phyloP scores from a whole-genome alignment of 2,113 vertebrate genomes.

The Pseudorhombus dupliciocellatus region DNA sequence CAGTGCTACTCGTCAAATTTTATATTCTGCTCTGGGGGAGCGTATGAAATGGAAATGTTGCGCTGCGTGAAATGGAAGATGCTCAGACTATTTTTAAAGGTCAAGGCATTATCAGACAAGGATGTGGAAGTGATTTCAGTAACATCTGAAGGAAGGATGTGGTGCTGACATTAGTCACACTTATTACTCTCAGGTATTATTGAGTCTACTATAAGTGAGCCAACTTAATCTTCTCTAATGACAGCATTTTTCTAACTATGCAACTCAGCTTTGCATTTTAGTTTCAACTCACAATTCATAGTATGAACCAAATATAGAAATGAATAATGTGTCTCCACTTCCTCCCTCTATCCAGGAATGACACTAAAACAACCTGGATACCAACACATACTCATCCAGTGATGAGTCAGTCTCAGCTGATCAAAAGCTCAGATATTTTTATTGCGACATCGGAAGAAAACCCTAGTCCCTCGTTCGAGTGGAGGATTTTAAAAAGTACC shows the following conservation, averaged over 20 bases:
- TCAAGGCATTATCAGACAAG: neutral
- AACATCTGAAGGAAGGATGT: neutral
- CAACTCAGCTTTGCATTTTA: neutral
- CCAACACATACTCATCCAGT: too few relatives aligned
- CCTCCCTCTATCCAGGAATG: too few relatives aligned
- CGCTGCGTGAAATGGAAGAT: conserved; percentile 8
- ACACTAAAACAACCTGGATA: too few relatives aligned
- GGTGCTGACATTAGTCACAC: neutral
- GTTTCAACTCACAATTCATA: too few relatives aligned
- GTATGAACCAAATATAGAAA: neutral
- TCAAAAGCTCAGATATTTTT: too few relatives aligned
- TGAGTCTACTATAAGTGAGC: neutral
- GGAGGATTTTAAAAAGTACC: conserved; percentile 26
- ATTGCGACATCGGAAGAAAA: conserved; percentile 7
- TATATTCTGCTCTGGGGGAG: conserved; percentile 29
- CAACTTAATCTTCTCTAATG: neutral
- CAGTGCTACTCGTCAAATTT: conserved; percentile 34
- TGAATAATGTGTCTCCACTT: neutral
- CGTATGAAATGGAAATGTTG: conserved; percentile 25
- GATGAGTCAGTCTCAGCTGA: too few relatives aligned
- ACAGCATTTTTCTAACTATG: neutral
- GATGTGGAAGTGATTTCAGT: neutral
- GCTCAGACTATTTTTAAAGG: neutral
- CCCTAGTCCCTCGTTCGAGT: conserved; percentile 30
- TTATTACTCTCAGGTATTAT: neutral